phyloP scores from a whole-genome alignment of 1,140 invertebrate genomes.

The Heliconius eleuchia region DNA sequence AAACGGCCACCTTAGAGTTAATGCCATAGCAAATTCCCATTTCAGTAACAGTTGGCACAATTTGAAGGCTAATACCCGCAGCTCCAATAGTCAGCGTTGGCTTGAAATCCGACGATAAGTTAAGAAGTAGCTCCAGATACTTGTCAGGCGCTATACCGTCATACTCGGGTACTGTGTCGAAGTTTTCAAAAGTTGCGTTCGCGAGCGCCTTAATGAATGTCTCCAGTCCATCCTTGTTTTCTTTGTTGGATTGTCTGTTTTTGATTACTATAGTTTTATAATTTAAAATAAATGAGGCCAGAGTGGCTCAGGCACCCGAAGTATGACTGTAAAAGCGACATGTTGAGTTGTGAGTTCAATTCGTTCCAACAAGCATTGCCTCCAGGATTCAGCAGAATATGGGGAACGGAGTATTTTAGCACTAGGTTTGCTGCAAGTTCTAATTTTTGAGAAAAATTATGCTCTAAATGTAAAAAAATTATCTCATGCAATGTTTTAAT shows the following conservation, averaged over 20 bases:
- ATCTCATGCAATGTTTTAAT: too few relatives aligned
- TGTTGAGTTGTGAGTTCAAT: too few relatives aligned
- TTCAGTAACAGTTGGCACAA: slow-evolving; percentile 83
- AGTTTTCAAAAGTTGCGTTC: slow-evolving; percentile 82
- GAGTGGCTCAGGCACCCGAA: too few relatives aligned
- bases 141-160: slow-evolving; percentile 76
- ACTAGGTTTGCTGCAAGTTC: too few relatives aligned
- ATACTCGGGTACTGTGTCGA: slow-evolving; percentile 80
- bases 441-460: too few relatives aligned
- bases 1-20: slow-evolving; percentile 84
- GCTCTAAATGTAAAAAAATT: too few relatives aligned
- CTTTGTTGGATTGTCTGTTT: slow-evolving; percentile 64
- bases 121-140: slow-evolving; percentile 82
- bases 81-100: slow-evolving; percentile 82
- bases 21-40: slow-evolving; percentile 85
- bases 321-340: too few relatives aligned
- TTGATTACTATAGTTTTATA: not conserved
- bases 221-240: slow-evolving; percentile 78
- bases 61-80: slow-evolving; percentile 71
- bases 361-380: too few relatives aligned
- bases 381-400: too few relatives aligned
- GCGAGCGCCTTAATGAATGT: slow-evolving; percentile 81
- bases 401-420: too few relatives aligned
- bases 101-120: slow-evolving; percentile 81
- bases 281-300: not conserved